Evolutionary conservation across 2,113 vertebrate genomes (phyloP).

Genomic region (Excalfactoria chinensis): DNA sequence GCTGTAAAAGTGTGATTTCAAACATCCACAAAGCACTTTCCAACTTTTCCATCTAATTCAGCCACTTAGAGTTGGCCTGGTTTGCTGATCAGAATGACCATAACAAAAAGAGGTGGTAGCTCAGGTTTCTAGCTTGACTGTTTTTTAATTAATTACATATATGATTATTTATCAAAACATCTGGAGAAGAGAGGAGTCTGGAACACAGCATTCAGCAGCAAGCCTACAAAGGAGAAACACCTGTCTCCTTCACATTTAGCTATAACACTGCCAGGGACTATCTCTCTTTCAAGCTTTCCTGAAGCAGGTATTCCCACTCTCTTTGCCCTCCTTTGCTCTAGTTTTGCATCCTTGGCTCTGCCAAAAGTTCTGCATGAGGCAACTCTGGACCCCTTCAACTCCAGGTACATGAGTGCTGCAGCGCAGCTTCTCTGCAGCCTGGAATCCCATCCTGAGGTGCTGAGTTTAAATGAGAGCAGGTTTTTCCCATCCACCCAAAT

Average conservation of each 20-base stretch:
- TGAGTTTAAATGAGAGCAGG: neutral
- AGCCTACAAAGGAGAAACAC: neutral
- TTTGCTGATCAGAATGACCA: neutral
- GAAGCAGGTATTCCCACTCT: neutral
- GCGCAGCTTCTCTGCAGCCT: neutral
- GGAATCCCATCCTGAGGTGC: neutral
- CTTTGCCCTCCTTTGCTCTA: neutral
- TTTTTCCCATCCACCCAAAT: neutral
- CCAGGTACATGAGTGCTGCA: neutral
- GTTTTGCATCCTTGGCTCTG: neutral
- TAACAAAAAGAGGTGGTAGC: neutral
- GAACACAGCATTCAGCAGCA: neutral
- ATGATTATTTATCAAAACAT: neutral
- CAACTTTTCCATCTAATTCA: neutral
- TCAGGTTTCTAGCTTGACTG: neutral
- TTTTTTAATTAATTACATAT: neutral
- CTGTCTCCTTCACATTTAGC: neutral
- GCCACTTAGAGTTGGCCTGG: neutral
- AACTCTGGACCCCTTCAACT: accelerated
- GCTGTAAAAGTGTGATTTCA: neutral
- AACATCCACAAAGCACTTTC: neutral
- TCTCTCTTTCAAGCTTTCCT: neutral
- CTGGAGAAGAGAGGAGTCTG: neutral
- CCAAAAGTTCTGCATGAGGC: neutral
- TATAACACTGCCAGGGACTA: neutral